Percentiles rank a stretch among this genome's conserved stretches.
Evolutionary conservation across 1,140 invertebrate species (phyloP).

Genomic region (Sarcophaga bullata): DNA sequence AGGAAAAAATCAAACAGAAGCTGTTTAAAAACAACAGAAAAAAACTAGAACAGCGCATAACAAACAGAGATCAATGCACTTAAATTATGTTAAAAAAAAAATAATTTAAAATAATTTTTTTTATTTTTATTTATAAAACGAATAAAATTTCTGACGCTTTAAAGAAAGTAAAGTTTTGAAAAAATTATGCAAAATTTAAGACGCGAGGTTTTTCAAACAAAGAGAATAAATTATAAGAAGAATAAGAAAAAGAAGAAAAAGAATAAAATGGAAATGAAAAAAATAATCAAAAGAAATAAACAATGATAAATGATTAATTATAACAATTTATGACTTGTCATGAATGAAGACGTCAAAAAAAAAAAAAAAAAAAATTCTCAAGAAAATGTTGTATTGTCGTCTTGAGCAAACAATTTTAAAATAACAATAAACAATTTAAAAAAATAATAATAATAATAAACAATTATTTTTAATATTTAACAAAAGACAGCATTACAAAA

Average conservation of each 20-base stretch:
- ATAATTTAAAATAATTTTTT: not conserved
- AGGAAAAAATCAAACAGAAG: too few relatives aligned
- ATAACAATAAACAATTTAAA: not conserved
- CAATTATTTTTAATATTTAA: not conserved
- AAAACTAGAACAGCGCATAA: not conserved
- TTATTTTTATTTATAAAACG: too few relatives aligned
- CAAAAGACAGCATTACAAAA: not conserved
- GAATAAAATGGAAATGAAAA: not conserved
- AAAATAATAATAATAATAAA: not conserved
- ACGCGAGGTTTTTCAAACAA: too few relatives aligned
- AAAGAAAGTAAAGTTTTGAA: too few relatives aligned
- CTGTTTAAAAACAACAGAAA: not conserved
- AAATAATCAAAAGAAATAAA: not conserved
- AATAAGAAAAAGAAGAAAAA: too few relatives aligned
- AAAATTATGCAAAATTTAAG: too few relatives aligned
- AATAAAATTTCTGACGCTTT: too few relatives aligned
- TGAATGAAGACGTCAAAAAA: not conserved
- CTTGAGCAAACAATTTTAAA: not conserved
- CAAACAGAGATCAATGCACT: not conserved
- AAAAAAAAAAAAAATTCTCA: not conserved
- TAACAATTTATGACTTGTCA: not conserved
- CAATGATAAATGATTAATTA: not conserved
- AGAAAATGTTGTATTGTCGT: not conserved
- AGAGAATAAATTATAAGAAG: too few relatives aligned
- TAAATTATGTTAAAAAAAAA: not conserved